These are phyloP conservation scores for Chirona hameri DNA, from an alignment of 2,888 invertebrate species.

Conservation along the genomic window DNA sequence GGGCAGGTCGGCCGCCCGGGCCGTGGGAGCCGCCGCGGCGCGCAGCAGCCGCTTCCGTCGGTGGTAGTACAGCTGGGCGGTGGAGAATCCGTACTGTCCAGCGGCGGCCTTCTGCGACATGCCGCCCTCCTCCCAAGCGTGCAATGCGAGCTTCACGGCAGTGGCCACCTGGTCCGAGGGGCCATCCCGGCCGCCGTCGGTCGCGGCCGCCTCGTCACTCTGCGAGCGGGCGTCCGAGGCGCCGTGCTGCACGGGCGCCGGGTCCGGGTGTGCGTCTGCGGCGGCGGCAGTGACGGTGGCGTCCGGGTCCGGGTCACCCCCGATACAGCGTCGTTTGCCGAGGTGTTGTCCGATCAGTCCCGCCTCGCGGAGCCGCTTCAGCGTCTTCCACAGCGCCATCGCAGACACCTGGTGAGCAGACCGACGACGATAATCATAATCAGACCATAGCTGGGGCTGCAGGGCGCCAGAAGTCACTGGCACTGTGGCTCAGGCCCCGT, in stretches of 20 bases:
- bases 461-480: no score
- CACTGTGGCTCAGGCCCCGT: no score
- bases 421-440: no score
- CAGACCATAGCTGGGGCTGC: background rate
- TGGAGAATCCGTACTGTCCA: background rate
- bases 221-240: no score
- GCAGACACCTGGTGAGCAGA: background rate
- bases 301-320: background rate
- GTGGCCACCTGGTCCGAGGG: background rate
- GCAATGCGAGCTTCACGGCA: background rate
- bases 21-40: background rate
- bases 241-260: no score
- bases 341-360: background rate
- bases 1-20: background rate
- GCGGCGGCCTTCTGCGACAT: background rate
- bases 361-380: background rate
- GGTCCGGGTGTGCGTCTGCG: background rate
- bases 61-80: background rate
- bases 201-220: background rate
- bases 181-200: background rate
- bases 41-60: background rate
- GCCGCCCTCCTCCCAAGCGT: background rate
- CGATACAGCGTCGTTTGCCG: background rate
- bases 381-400: conserved; percentile 10
- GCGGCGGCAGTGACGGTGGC: background rate